Base-by-base conservation (phyloP, 2,113 vertebrate genomes). In the Phoenicopterus ruber region DNA sequence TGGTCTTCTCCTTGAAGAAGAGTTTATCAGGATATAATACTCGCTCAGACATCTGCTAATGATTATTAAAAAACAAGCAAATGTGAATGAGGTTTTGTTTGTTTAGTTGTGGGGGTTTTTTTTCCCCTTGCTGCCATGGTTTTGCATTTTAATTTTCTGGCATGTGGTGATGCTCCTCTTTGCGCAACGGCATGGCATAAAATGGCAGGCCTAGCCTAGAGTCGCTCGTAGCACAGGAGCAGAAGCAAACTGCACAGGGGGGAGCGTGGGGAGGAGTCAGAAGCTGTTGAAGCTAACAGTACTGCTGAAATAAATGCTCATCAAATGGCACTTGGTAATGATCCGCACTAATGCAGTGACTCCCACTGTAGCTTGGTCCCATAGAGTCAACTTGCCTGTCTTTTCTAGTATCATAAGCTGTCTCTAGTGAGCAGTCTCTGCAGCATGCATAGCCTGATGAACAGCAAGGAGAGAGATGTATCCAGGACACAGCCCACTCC, bases 91-190 rank as follows among this genome's bases (percentile, higher is more conserved):
- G n/a, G n/a, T n/a, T n/a, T n/a, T n/a, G n/a, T n/a, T n/a, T n/a
- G n/a, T n/a, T n/a, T n/a, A n/a, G n/a, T n/a, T n/a, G n/a, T n/a
- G n/a, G n/a, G n/a, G n/a, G n/a, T n/a, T n/a, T n/a, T n/a, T n/a
- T n/a, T n/a, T n/a, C n/a, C n/a, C n/a, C n/a, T n/a, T 3, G 9
- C 31, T 73, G 26, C 61, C 2, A 3, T 67, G 47, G 34, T 59
- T 90, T 93, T 93, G 76, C 36, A 50, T 79, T 66, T 86, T 65
- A 42, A 31, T 92, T 90, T 86, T 87, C 49, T 78, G 20, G 32
- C 38, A 50, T 11, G 34, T 36, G 20, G 18, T 59, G 59, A 34
- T 86, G 82, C 63, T 78, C 16, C 72, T 79, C 34, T 83, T 31
- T 65, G 32, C 40, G 86, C 55, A 61, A 11, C 40, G 47, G 17